Evolutionary conservation across 2,113 vertebrate species (phyloP).

Genomic region (Syrmaticus mikado): DNA sequence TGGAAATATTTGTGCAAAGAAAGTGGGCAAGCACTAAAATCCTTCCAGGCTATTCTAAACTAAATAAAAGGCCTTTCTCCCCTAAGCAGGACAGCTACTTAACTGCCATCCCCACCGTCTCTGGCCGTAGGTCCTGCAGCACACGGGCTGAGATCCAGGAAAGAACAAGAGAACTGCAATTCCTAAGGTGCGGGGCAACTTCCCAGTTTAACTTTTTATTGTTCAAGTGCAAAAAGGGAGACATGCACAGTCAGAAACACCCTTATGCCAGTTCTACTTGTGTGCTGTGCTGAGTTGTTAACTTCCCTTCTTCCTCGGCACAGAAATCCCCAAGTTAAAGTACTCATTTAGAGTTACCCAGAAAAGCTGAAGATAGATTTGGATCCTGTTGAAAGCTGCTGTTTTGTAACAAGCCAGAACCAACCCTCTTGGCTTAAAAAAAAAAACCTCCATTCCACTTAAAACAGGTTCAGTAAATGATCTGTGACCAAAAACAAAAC

Average conservation of each 20-base stretch:
- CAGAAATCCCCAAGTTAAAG: constrained; percentile 71
- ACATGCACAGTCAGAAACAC: background rate
- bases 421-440: constrained; percentile 53
- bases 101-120: background rate
- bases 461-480: constrained; percentile 70
- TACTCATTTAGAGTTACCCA: constrained; percentile 69
- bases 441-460: constrained; percentile 50
- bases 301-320: constrained; percentile 52
- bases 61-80: background rate
- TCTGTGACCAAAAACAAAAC: constrained; percentile 74
- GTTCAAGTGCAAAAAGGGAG: background rate
- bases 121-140: background rate
- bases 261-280: constrained; percentile 23
- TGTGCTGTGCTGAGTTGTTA: constrained; percentile 31
- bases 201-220: background rate
- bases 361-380: constrained; percentile 73
- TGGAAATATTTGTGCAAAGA: background rate
- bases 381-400: constrained; percentile 62
- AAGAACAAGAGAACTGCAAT: background rate
- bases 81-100: background rate
- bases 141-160: background rate
- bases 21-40: background rate
- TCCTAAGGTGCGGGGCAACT: background rate
- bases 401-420: constrained; percentile 63
- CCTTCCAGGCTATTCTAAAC: background rate